These are phyloP conservation scores for Aegithalos caudatus DNA, from an alignment of 2,113 vertebrate genomes.

Conservation along the genomic window DNA sequence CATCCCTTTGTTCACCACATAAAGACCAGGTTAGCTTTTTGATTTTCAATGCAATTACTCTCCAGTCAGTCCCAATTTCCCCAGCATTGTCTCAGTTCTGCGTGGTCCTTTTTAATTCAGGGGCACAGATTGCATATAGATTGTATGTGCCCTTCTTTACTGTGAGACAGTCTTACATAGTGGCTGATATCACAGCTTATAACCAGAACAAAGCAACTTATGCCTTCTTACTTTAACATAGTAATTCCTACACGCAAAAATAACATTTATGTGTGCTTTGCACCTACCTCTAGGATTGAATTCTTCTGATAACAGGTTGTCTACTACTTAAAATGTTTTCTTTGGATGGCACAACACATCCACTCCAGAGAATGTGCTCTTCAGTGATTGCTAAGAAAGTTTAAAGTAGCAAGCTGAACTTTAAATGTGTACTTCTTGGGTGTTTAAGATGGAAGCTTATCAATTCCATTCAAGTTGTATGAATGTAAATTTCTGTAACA, in stretches of 20 bases:
- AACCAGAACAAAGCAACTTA: not conserved
- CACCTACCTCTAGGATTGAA: not conserved
- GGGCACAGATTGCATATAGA: not conserved
- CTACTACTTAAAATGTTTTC: not conserved
- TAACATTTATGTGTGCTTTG: not conserved
- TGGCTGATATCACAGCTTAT: not conserved
- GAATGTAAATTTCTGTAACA: not conserved
- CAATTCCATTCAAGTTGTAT: not conserved
- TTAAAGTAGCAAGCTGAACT: not conserved
- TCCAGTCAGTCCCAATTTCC: not conserved
- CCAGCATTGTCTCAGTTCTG: not conserved
- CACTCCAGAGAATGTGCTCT: not conserved
- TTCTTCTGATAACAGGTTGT: not conserved
- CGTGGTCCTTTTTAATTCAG: not conserved
- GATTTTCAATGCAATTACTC: not conserved
- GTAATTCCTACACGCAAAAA: not conserved
- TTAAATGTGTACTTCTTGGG: not conserved
- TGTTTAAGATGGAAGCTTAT: not conserved
- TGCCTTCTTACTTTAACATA: not conserved
- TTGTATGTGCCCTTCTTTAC: not conserved
- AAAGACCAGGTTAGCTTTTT: not conserved
- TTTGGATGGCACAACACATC: not conserved
- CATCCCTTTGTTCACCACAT: not conserved
- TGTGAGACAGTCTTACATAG: not conserved
- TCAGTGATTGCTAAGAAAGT: not conserved